Evolutionary conservation across 1,140 invertebrate species (phyloP).

Genomic region (Anthonomus grandis): DNA sequence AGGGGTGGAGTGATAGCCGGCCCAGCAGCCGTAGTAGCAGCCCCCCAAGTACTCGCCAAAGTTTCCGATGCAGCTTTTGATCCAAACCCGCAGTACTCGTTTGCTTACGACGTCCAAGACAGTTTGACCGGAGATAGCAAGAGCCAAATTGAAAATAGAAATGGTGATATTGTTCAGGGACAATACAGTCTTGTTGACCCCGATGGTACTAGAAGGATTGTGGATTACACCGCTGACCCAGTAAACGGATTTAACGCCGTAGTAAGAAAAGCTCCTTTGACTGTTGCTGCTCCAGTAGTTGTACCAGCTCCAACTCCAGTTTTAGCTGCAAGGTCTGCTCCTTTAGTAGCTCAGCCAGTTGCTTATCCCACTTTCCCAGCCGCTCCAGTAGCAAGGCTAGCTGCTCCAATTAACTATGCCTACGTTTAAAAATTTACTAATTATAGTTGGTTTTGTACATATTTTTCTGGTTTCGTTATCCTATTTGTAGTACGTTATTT

Average conservation of each 20-base stretch:
- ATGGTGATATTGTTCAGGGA: slow-evolving; percentile 64
- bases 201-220: slow-evolving; percentile 45
- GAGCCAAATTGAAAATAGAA: slow-evolving; percentile 56
- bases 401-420: no score
- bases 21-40: slow-evolving; percentile 53
- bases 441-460: no score
- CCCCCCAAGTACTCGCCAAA: slow-evolving; percentile 44
- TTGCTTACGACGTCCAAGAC: slow-evolving; percentile 58
- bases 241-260: slow-evolving; percentile 54
- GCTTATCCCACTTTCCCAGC: slow-evolving; percentile 11
- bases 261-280: slow-evolving; percentile 44
- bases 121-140: slow-evolving; percentile 59
- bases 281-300: slow-evolving; percentile 33
- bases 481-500: no score
- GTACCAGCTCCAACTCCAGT: no score
- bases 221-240: slow-evolving; percentile 64
- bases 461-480: no score
- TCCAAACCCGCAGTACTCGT: slow-evolving; percentile 55
- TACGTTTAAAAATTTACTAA: no score
- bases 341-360: slow-evolving; percentile 24
- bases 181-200: slow-evolving; percentile 23
- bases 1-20: no score
- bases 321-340: no score
- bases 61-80: slow-evolving; percentile 53
- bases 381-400: slow-evolving; percentile 15